These are phyloP conservation scores for Gryon sp. DNA, from an alignment of 1,140 invertebrate species.

Conservation along the genomic window DNA sequence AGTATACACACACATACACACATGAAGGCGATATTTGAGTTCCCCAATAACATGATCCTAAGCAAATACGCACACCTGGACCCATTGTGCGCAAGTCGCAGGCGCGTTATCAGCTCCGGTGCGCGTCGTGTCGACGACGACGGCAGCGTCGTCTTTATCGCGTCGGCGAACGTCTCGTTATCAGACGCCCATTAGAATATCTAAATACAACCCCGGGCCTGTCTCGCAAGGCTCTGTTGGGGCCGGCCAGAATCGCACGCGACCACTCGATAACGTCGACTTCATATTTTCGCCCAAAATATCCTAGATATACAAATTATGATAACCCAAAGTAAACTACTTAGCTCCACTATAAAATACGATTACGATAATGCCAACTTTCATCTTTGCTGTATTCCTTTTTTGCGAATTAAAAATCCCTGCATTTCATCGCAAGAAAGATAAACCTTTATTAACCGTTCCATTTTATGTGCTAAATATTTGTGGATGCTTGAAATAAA, in stretches of 20 bases:
- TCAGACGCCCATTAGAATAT: constrained; percentile 79
- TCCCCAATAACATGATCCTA: constrained; percentile 31
- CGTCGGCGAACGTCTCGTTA: constrained; percentile 76
- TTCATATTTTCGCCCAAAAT: constrained; percentile 53
- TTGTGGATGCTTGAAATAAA: too few relatives aligned
- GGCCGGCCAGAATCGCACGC: constrained; percentile 62
- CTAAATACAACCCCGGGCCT: constrained; percentile 78
- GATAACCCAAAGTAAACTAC: constrained; percentile 52
- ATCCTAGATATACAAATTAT: constrained; percentile 56
- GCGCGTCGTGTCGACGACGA: constrained; percentile 74
- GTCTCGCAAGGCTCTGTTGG: constrained; percentile 60
- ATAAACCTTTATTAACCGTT: too few relatives aligned
- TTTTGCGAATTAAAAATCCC: neutral
- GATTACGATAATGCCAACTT: constrained; percentile 39
- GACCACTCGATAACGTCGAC: constrained; percentile 66
- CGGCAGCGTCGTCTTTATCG: constrained; percentile 76
- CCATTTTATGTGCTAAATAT: too few relatives aligned
- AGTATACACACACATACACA: constrained; percentile 3
- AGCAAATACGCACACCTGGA: constrained; percentile 62
- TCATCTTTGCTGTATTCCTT: neutral
- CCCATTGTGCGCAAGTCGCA: constrained; percentile 62
- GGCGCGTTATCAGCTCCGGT: constrained; percentile 75
- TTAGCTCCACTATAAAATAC: constrained; percentile 34
- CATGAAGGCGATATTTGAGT: constrained; percentile 18
- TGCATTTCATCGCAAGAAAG: neutral